Percentiles rank a stretch among this genome's conserved stretches.
Conservation (phyloP, 2,113 vertebrate species). For the Conger conger region DNA sequence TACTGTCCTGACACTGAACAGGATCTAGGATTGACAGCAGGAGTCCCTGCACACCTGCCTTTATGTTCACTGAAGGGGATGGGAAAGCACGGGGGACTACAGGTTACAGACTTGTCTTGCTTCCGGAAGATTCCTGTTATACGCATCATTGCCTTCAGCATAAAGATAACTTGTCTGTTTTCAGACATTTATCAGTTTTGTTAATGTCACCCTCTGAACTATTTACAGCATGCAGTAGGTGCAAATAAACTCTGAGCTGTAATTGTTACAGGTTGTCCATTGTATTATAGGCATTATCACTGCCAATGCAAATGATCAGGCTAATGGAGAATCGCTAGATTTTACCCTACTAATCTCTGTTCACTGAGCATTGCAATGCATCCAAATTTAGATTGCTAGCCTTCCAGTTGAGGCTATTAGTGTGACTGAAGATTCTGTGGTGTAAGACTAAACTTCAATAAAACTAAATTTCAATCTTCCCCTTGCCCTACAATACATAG, state of each 20-base stretch:
- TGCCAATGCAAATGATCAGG: too few relatives aligned
- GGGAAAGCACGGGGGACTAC: too few relatives aligned
- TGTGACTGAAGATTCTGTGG: not conserved
- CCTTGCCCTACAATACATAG: not conserved
- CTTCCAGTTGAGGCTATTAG: not conserved
- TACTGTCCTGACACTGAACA: not conserved
- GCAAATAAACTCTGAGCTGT: not conserved
- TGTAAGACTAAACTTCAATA: not conserved
- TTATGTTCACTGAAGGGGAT: conserved; percentile 55
- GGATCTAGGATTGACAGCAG: conserved; percentile 20
- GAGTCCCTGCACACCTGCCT: conserved; percentile 39
- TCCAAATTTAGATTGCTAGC: not conserved
- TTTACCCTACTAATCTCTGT: not conserved
- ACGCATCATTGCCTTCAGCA: conserved; percentile 65
- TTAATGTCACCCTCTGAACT: not conserved
- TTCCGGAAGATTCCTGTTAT: not conserved
- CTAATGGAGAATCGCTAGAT: not conserved
- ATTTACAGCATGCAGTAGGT: not conserved
- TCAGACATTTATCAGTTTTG: not conserved
- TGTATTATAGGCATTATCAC: too few relatives aligned
- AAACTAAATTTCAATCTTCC: not conserved
- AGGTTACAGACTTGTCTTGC: too few relatives aligned
- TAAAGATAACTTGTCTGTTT: not conserved
- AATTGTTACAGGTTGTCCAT: not conserved
- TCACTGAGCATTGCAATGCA: not conserved